Evolutionary conservation across 2,888 invertebrate species (phyloP), one percentile per base, ranked within the genome.

Genomic region (Bembecia ichneumoniformis): DNA sequence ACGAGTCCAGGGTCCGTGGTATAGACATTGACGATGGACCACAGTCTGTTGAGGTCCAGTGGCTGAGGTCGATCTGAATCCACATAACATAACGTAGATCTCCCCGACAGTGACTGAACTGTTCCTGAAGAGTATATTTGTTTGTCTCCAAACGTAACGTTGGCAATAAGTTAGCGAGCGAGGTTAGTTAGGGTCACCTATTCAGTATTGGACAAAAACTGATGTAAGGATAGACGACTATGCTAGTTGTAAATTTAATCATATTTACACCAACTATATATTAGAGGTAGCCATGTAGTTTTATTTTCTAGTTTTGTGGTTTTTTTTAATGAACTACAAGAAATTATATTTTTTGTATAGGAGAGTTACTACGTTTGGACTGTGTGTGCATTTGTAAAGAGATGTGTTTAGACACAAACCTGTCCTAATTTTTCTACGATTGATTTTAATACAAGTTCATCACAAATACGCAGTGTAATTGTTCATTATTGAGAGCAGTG

Each of bases 1-100:
- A 50, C 87, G 90, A 52, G 90, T 90, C 53, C 90, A 90, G 64
- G 90, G 90, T 54, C 84, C 90, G 51, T 87, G 88, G 88, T 88
- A 88, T 69, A 68, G 88, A 56, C 87, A 88, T 82, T 88, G 86
- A 87, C 81, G 58, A 49, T 55, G 56, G 50, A 48, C 52, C 17
- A 48, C 51, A 28, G 53, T 53, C 46, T 47, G 47, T 56, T 43
- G 57, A 56, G 50, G 58, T 54, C 44, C 58, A 49, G 60, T 55
- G 51, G 53, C 49, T 54, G 56, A 49, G 55, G 62, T 51, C 58
- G 51, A 43, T 59, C 51, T 50, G 57, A 61, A 50, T 58, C 59
- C 52, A 60, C 60, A 54, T 61, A 62, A 67, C 69, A 67, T 72
- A 69, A 65, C 59, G 55, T 40, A 66, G 69, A 71, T 68, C 71